Evolutionary conservation across 2,888 invertebrate species (phyloP).

Genomic region (Argyresthia albistria): DNA sequence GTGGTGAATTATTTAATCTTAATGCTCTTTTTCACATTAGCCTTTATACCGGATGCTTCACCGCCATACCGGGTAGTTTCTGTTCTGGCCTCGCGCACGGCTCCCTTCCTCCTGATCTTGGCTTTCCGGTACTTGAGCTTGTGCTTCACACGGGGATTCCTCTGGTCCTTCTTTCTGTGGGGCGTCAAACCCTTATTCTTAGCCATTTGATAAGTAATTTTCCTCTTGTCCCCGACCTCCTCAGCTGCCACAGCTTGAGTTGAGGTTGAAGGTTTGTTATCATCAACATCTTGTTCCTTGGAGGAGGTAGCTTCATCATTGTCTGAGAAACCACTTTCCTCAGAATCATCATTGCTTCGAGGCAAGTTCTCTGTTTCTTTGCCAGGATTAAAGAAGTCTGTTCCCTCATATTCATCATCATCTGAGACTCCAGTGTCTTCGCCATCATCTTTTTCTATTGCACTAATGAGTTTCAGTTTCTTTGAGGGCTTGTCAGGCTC

Average conservation of each 20-base stretch:
- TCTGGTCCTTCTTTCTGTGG: conserved; percentile 89
- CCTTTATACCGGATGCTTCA: conserved; percentile 94
- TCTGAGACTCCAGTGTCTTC: conserved; percentile 53
- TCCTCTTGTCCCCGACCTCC: conserved; percentile 76
- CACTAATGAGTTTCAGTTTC: conserved; percentile 52
- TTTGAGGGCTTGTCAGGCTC: conserved; percentile 33
- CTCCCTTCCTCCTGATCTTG: conserved; percentile 92
- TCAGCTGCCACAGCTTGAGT: conserved; percentile 28
- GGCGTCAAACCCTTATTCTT: conserved; percentile 97
- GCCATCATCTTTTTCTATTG: conserved; percentile 50
- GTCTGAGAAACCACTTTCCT: conserved; percentile 59
- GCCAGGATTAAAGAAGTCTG: conserved; percentile 36
- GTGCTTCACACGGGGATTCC: conserved; percentile 97
- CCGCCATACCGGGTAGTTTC: conserved; percentile 90
- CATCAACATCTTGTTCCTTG: conserved; percentile 33
- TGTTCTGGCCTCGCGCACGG: conserved; percentile 86
- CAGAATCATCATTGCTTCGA: conserved; percentile 39
- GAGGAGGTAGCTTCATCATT: conserved; percentile 33
- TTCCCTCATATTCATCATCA: conserved; percentile 44
- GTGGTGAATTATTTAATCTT: conserved; percentile 77
- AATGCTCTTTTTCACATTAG: conserved; percentile 89
- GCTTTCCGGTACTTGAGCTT: conserved; percentile 94
- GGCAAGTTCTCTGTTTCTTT: conserved; percentile 17
- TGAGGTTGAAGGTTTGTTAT: conserved; percentile 43
- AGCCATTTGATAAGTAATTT: conserved; percentile 93